Evolutionary conservation across 1,140 invertebrate genomes (phyloP).

Genomic region (Linepithema humile): DNA sequence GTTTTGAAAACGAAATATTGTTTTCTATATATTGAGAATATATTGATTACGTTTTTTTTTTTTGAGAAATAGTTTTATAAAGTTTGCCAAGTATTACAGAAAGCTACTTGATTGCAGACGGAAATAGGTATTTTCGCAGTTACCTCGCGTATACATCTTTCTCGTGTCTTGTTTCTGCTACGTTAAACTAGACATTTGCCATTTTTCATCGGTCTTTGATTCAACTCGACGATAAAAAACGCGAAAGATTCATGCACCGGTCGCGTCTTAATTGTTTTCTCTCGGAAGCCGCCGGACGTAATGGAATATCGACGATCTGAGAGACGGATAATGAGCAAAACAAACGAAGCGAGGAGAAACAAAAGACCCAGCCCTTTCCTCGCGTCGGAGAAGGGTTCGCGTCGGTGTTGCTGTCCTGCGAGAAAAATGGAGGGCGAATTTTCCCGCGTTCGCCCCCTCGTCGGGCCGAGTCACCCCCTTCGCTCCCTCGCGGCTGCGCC

Average conservation of each 20-base stretch:
- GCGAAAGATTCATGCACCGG: slow-evolving; percentile 46
- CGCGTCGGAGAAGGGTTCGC: slow-evolving; percentile 47
- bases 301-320: slow-evolving; percentile 65
- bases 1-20: neutral
- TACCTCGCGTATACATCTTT: neutral
- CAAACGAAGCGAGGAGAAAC: slow-evolving; percentile 52
- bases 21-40: neutral
- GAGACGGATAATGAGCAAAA: slow-evolving; percentile 66
- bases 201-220: neutral
- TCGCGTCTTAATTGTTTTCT: slow-evolving; percentile 64
- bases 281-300: slow-evolving; percentile 32
- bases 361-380: slow-evolving; percentile 59
- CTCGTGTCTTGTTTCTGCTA: neutral
- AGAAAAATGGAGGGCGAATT: slow-evolving; percentile 73
- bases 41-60: neutral
- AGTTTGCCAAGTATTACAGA: neutral
- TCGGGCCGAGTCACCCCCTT: slow-evolving; percentile 9
- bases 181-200: neutral
- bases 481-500: neutral
- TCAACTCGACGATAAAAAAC: slow-evolving; percentile 29
- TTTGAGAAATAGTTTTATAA: neutral
- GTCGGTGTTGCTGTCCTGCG: slow-evolving; percentile 65
- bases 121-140: neutral
- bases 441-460: slow-evolving; percentile 66
- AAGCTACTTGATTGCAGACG: neutral